Percentiles rank a stretch among this genome's conserved stretches.
Evolutionary conservation across 2,113 vertebrate genomes (phyloP).

Genomic region (Trochalopteron elliotii): DNA sequence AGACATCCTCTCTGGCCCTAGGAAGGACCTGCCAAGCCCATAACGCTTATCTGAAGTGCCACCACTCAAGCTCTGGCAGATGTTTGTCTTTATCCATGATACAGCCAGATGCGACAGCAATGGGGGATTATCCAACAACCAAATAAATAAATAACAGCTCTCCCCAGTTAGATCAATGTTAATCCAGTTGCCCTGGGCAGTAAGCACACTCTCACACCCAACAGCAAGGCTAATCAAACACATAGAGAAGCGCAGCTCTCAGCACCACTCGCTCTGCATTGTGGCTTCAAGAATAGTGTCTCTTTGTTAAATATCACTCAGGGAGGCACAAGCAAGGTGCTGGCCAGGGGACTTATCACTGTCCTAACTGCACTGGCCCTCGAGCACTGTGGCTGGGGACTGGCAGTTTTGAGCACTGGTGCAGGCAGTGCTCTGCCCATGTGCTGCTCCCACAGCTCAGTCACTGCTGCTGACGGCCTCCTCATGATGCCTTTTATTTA

Average conservation of each 20-base stretch:
- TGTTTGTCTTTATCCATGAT: background rate
- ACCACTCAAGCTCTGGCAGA: background rate
- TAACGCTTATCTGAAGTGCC: background rate
- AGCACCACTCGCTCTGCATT: fast-evolving
- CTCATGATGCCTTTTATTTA: background rate
- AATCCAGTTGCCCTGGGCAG: constrained; percentile 26
- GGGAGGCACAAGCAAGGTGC: background rate
- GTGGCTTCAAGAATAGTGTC: background rate
- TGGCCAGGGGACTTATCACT: fast-evolving
- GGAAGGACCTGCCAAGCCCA: background rate
- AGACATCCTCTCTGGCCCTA: background rate
- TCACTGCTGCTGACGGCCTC: background rate
- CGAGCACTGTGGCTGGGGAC: fast-evolving
- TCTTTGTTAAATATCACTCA: background rate
- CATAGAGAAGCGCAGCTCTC: background rate
- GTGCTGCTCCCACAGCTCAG: background rate
- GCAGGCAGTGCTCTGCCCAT: background rate
- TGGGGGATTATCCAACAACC: constrained; percentile 36
- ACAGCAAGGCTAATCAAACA: constrained; percentile 6
- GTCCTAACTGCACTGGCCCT: background rate
- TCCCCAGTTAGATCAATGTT: constrained; percentile 19
- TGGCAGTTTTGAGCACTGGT: fast-evolving
- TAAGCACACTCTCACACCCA: background rate
- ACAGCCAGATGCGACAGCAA: constrained; percentile 40
- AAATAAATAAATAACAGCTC: constrained; percentile 53